Evolutionary conservation across 2,888 invertebrate species (phyloP), one percentile per base, ranked within the genome.

Genomic region (Drosophila dives): DNA sequence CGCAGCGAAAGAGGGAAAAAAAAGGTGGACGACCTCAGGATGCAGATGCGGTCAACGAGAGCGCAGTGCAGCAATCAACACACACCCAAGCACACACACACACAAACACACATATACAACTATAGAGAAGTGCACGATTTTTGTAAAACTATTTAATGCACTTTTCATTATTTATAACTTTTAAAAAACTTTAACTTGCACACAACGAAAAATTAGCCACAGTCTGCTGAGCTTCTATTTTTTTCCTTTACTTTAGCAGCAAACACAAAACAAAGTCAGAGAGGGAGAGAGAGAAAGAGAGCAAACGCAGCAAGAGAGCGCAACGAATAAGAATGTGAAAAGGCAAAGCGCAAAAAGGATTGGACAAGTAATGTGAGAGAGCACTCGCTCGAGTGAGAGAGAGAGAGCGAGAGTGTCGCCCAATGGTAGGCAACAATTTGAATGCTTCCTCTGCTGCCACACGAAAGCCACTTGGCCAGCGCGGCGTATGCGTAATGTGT

Each of bases 401-500:
- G 45, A 48, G 40, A 45, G 59, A 26, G 62, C 5, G 58, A 17
- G 40, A 0, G 48, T 5, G 17, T 17, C 86, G 80, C 86, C 71
- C 74, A 72, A 73, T 70, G 72, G 72, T 71, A 84, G 84, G 82
- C 87, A 76, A 77, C 76, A 84, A 69, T 77, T 81, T 75, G 64
- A 54, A 54, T 49, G 48, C 51, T 68, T 38, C 69, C 63, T 36
- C 63, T 54, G 12, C 54, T 29, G 38, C 59, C 42, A 62, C 58
- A 45, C 45, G 26, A 1, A 45, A n/a, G 26, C 20, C 38, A 49
- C 62, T 32, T 34, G 33, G 53, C 32, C n/a, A 20, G 75, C 85
- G 80, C 72, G 75, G 81, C 86, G 86, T 88, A 83, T 87, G 88
- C 83, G 88, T 86, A 81, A 87, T 85, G 67, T 76, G 72, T 65